Conservation (phyloP, 2,113 vertebrate species). For the Gracilinanus agilis region DNA sequence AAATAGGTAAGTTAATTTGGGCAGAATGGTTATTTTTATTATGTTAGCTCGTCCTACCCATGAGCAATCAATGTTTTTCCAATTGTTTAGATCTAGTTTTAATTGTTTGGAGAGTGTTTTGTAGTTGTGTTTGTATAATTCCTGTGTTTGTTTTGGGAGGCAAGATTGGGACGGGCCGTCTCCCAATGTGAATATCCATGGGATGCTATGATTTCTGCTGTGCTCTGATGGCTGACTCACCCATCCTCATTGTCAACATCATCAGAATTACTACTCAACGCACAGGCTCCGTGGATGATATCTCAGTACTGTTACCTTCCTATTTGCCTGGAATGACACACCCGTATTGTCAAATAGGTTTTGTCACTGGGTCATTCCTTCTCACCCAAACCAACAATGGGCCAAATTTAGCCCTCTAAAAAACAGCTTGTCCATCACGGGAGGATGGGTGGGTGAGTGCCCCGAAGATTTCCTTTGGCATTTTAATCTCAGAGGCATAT, state of each 20-base stretch:
- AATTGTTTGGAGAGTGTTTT: too few relatives aligned
- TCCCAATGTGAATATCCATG: not conserved
- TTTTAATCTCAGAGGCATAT: slow-evolving; percentile 60
- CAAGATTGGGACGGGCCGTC: not conserved
- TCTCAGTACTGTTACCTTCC: slow-evolving; percentile 12
- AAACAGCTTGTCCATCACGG: slow-evolving; percentile 57
- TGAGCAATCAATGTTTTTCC: too few relatives aligned
- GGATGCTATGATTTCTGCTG: not conserved
- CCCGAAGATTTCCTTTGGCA: slow-evolving; percentile 65
- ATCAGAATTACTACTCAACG: not conserved
- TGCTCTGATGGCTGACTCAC: not conserved
- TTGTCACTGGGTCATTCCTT: slow-evolving; percentile 40
- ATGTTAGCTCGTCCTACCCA: too few relatives aligned
- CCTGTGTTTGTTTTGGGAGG: too few relatives aligned
- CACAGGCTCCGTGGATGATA: not conserved
- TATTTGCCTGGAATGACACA: slow-evolving; percentile 31
- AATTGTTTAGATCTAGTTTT: too few relatives aligned
- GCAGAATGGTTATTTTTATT: too few relatives aligned
- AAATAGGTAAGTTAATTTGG: too few relatives aligned
- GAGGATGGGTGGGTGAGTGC: slow-evolving; percentile 19
- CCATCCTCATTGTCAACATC: not conserved
- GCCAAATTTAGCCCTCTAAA: slow-evolving; percentile 55
- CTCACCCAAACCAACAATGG: slow-evolving; percentile 51
- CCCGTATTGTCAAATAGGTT: not conserved
- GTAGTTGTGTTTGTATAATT: too few relatives aligned